Percentiles rank a stretch among this genome's conserved stretches.
Conservation (phyloP, 2,113 vertebrate genomes). For the Leucoraja erinaceus region DNA sequence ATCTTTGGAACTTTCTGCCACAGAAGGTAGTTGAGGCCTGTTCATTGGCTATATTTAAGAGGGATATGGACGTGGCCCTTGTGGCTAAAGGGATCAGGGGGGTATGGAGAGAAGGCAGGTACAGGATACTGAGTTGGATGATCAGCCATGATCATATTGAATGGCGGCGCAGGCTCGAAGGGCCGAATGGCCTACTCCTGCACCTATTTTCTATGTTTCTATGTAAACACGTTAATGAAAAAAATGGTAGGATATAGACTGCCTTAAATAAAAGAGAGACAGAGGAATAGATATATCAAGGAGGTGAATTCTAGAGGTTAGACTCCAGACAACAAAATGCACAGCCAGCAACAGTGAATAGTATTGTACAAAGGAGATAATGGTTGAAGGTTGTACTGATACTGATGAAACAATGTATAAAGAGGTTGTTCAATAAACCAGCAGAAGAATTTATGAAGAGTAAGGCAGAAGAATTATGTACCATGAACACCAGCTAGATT, state of each 20-base stretch:
- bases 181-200: no score
- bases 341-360: background rate
- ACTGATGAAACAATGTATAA: background rate
- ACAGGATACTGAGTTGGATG: no score
- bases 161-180: no score
- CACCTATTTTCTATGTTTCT: no score
- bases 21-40: no score
- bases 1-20: no score
- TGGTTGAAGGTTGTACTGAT: background rate
- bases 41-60: no score
- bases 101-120: no score
- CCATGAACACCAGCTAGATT: background rate
- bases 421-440: background rate
- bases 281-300: background rate
- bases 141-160: no score
- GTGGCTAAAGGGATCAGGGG: no score
- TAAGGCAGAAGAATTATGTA: background rate
- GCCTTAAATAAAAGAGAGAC: background rate
- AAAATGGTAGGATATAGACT: background rate
- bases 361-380: background rate
- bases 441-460: background rate
- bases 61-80: no score
- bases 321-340: no score
- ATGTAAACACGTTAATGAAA: background rate
- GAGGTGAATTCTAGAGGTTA: background rate